phyloP scores from a whole-genome alignment of 2,888 invertebrate species.

The Apamea crenata region DNA sequence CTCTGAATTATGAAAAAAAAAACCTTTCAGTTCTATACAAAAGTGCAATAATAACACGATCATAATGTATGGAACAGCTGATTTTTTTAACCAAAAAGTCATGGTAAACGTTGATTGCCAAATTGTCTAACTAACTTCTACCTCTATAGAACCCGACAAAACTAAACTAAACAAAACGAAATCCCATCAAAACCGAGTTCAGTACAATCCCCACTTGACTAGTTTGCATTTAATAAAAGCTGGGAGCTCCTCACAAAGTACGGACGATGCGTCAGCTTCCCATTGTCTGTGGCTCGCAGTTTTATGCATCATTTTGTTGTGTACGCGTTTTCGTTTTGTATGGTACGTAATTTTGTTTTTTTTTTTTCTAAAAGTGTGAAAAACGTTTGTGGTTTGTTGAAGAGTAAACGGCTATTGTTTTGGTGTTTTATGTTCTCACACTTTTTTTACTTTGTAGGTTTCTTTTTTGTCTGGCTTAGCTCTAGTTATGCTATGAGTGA shows the following conservation, averaged over 20 bases:
- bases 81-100: not conserved
- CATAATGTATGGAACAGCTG: too few species aligned
- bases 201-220: conserved; percentile 36
- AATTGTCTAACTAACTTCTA: not conserved
- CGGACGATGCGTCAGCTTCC: conserved; percentile 34
- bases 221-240: conserved; percentile 49
- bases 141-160: not conserved
- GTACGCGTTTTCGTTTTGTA: conserved; percentile 19
- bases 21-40: too few species aligned
- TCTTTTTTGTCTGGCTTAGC: not conserved
- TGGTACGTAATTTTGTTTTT: conserved; percentile 21
- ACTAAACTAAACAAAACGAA: conserved; percentile 13
- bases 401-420: conserved; percentile 33
- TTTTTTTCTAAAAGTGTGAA: conserved; percentile 13
- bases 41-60: too few species aligned
- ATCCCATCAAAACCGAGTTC: conserved; percentile 31
- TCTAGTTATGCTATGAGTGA: not conserved
- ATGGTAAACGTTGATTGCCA: not conserved
- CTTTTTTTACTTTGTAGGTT: not conserved
- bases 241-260: conserved; percentile 26
- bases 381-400: conserved; percentile 21
- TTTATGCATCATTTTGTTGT: conserved; percentile 58
- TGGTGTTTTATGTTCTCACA: conserved; percentile 31
- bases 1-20: not conserved
- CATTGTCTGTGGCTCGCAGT: conserved; percentile 55